Evolutionary conservation across 1,140 invertebrate genomes (phyloP), one percentile per base, ranked within the genome.

Genomic region (Yoshiicerus persimilis): DNA sequence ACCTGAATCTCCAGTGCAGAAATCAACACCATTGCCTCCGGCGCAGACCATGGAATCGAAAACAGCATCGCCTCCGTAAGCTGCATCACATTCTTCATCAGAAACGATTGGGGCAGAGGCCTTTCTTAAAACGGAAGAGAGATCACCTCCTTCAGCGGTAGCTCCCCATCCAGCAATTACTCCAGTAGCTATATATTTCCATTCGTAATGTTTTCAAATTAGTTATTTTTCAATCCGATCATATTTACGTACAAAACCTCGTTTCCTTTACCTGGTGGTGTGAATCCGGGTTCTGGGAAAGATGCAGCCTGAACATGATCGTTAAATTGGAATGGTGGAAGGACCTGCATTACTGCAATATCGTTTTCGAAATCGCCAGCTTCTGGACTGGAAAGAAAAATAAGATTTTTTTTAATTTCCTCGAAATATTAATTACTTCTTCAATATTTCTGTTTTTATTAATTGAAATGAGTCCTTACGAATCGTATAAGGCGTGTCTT

Each of bases 11-110:
- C 83, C 83, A 86, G 91, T 91, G 89, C 92, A 92, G 13, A 92
- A 88, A 88, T 92, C 92, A 27, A 88, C 89, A 4, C 92, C 90
- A 64, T 91, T 91, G 62, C 90, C 77, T 87, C 92, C 92, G 62
- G 92, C 92, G 90, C 92, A 92, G 36, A 92, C 88, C 90, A 91
- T 47, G 16, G 75, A 36, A n/a, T n/a, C 16, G n/a, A 9, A 8
- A 36, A 80, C 34, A 8, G 30, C 38, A 20, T 30, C 23, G 0
- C 16, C 23, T 20, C 83, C 70, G 89, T 91, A 92, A 36, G 84
- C 89, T 32, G 11, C 38, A 56, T 13, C 90, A 87, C 36, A 87
- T 70, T 16, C 66, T 23, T 11, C 89, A 86, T 80, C 91, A 91
- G 16, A 80, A 66, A 86, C 87, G n/a, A 38, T n/a, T 11, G 83